Evolutionary conservation across 2,797 vertebrate species (phyloP).

Genomic region (Notoglanidium macrostoma): DNA sequence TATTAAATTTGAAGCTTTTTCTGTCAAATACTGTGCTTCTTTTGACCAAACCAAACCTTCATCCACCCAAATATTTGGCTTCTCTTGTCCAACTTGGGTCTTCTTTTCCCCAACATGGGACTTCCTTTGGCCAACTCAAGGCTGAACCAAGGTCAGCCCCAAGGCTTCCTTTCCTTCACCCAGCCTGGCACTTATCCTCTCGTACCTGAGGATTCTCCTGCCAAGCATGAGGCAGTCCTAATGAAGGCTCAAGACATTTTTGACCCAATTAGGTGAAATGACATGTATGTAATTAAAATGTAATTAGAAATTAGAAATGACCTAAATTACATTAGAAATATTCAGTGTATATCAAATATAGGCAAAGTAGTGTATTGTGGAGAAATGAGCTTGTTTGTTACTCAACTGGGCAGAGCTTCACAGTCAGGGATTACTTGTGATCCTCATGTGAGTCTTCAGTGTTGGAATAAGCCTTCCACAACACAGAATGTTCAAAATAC

Average conservation of each 20-base stretch:
- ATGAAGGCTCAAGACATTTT: background rate
- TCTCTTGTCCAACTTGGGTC: background rate
- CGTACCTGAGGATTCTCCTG: background rate
- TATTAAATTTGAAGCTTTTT: background rate
- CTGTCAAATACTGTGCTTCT: background rate
- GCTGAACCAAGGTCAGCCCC: background rate
- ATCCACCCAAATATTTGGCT: constrained; percentile 2
- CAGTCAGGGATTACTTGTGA: background rate
- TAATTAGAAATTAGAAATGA: background rate
- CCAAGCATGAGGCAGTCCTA: background rate
- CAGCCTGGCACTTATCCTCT: background rate
- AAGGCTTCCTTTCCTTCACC: background rate
- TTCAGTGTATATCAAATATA: background rate
- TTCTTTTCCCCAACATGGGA: background rate
- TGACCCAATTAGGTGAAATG: background rate
- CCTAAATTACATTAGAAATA: background rate
- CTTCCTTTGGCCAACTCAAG: background rate
- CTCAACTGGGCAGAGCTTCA: background rate
- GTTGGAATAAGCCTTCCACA: background rate
- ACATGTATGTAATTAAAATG: too few species aligned
- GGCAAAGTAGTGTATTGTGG: background rate
- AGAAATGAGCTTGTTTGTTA: background rate
- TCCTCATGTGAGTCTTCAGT: background rate
- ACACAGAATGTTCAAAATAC: background rate
- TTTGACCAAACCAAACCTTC: background rate